A percentile compares a stretch with the other conserved stretches of the same genome.
Evolutionary conservation across 1,140 invertebrate genomes (phyloP).

Genomic region (Zophobas atratus): DNA sequence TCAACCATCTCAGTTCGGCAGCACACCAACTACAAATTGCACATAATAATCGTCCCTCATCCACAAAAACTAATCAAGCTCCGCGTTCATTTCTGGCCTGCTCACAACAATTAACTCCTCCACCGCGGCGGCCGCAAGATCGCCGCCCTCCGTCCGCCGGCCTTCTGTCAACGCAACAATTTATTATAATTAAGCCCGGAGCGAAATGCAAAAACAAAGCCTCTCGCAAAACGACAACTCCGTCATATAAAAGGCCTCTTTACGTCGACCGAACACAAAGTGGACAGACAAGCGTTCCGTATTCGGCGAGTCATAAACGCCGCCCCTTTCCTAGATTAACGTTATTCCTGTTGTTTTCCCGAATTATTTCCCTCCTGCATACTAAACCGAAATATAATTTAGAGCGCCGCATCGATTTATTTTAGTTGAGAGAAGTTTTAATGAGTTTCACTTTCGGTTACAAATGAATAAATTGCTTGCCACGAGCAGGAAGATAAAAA

Average conservation of each 20-base stretch:
- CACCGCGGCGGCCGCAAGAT: too few relatives aligned
- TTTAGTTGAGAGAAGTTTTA: slow-evolving; percentile 19
- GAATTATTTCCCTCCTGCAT: not conserved
- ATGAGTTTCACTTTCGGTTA: slow-evolving; percentile 11
- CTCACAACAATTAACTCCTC: too few relatives aligned
- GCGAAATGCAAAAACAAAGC: slow-evolving; percentile 13
- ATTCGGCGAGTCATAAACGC: slow-evolving; percentile 8
- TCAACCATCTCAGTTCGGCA: too few relatives aligned
- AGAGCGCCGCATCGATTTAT: not conserved
- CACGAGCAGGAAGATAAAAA: slow-evolving; percentile 10
- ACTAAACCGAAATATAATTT: not conserved
- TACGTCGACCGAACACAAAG: slow-evolving; percentile 10
- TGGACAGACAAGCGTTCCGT: not conserved
- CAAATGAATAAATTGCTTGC: slow-evolving; percentile 23
- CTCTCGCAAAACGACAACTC: not conserved
- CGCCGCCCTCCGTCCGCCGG: too few relatives aligned
- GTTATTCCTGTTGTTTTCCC: slow-evolving; percentile 4
- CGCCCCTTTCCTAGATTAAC: not conserved
- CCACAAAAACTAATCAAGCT: too few relatives aligned
- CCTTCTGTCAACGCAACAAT: slow-evolving; percentile 21
- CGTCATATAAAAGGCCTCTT: slow-evolving; percentile 10
- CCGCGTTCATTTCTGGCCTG: too few relatives aligned
- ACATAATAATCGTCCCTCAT: too few relatives aligned
- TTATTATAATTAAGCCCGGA: slow-evolving; percentile 16
- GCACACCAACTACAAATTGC: too few relatives aligned